Conservation (phyloP, 2,888 invertebrate species). For the Zygaena filipendulae region DNA sequence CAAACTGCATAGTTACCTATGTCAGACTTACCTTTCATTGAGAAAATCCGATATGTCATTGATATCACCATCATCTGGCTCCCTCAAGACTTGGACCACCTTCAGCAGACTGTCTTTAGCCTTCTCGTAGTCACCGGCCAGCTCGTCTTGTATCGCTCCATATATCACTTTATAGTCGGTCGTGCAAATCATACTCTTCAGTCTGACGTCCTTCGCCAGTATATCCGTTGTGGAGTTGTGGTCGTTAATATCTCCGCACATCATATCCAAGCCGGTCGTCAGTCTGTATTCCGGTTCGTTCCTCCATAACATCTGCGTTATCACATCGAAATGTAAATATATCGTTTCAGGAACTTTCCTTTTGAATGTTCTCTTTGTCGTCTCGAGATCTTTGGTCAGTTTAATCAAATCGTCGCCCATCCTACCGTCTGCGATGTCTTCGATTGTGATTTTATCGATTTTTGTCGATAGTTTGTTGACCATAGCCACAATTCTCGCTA, state of each 20-base stretch:
- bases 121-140: no score
- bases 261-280: constrained; percentile 26
- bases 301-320: constrained; percentile 38
- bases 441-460: constrained; percentile 25
- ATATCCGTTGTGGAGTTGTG: constrained; percentile 32
- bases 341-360: constrained; percentile 37
- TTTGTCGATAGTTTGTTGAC: constrained; percentile 33
- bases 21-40: constrained; percentile 32
- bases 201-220: constrained; percentile 30
- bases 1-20: not conserved
- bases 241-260: constrained; percentile 31
- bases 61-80: constrained; percentile 17
- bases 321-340: constrained; percentile 41
- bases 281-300: constrained; percentile 29
- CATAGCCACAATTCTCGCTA: constrained; percentile 38
- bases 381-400: constrained; percentile 25
- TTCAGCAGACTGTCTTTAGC: constrained; percentile 30
- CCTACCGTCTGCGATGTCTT: constrained; percentile 17
- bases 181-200: constrained; percentile 36
- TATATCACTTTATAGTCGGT: constrained; percentile 39
- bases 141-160: constrained; percentile 23
- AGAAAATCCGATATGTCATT: constrained; percentile 33
- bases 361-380: constrained; percentile 36
- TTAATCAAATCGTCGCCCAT: constrained; percentile 7
- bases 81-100: constrained; percentile 26